phyloP scores from a whole-genome alignment of 1,140 invertebrate genomes.

The Drosophila watanabei region DNA sequence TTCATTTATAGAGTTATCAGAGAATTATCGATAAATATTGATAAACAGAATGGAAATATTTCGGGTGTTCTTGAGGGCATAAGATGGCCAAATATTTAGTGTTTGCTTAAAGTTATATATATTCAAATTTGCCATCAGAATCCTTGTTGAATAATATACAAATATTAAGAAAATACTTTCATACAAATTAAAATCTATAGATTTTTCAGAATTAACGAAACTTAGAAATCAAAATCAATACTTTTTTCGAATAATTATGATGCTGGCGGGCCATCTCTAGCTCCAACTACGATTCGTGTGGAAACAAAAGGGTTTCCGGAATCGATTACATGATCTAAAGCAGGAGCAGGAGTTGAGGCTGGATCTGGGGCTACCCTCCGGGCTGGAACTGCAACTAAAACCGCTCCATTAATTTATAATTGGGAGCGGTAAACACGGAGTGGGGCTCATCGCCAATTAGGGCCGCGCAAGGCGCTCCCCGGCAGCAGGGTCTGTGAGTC shows the following conservation, averaged over 20 bases:
- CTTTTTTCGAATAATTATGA: not conserved
- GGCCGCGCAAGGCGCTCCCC: not conserved
- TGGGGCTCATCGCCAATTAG: conserved; percentile 28
- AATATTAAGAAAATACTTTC: too few species aligned
- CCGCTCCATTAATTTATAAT: conserved; percentile 31
- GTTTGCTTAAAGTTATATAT: too few species aligned
- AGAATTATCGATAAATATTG: too few species aligned
- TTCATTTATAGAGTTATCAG: too few species aligned
- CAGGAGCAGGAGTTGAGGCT: not conserved
- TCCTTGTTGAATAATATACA: too few species aligned
- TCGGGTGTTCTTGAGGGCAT: too few species aligned
- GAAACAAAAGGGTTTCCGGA: not conserved
- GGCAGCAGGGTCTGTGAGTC: not conserved
- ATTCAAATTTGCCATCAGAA: too few species aligned
- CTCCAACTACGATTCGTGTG: not conserved
- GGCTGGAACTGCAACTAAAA: conserved; percentile 26
- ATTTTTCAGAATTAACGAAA: too few species aligned
- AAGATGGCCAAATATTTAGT: too few species aligned
- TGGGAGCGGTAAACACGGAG: conserved; percentile 16
- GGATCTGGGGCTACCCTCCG: not conserved
- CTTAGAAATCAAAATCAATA: not conserved
- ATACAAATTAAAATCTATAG: too few species aligned
- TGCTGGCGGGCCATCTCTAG: not conserved
- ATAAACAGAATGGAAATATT: too few species aligned
- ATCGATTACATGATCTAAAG: too few species aligned